These are phyloP conservation scores for Lophius piscatorius DNA, from an alignment of 2,113 vertebrate genomes.

Conservation along the genomic window DNA sequence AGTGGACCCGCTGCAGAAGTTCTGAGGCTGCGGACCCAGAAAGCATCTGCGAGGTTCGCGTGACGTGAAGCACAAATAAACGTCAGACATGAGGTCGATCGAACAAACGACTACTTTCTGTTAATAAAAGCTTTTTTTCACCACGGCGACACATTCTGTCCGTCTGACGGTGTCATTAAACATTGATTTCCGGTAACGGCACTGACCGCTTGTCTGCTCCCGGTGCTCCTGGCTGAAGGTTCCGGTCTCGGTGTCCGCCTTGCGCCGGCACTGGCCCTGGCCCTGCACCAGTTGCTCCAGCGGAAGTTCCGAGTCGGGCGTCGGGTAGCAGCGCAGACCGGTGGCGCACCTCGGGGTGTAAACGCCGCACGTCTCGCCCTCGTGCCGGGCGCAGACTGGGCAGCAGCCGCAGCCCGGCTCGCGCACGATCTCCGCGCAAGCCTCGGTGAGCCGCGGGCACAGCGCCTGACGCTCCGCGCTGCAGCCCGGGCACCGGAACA, in stretches of 20 bases:
- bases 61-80: too few relatives aligned
- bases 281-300: conserved; percentile 91
- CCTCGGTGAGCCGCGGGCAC: conserved; percentile 75
- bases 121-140: too few relatives aligned
- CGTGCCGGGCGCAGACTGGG: conserved; percentile 86
- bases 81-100: conserved; percentile 28
- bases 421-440: conserved; percentile 87
- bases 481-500: conserved; percentile 93
- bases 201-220: conserved; percentile 80
- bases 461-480: conserved; percentile 84
- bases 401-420: conserved; percentile 92
- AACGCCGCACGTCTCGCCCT: conserved; percentile 89
- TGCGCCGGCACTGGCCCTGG: conserved; percentile 87
- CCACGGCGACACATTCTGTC: conserved; percentile 34
- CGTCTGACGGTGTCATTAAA: conserved; percentile 71
- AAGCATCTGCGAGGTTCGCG: too few relatives aligned
- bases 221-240: conserved; percentile 77
- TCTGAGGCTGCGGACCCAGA: too few relatives aligned
- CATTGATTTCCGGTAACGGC: conserved; percentile 56
- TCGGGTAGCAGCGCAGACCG: conserved; percentile 90
- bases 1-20: too few relatives aligned
- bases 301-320: conserved; percentile 89
- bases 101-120: too few relatives aligned
- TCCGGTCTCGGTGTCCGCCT: conserved; percentile 81
- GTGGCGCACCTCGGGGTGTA: conserved; percentile 91